These are phyloP conservation scores for Marasmarcha lunaedactyla DNA, from an alignment of 2,888 invertebrate genomes.

Conservation along the genomic window DNA sequence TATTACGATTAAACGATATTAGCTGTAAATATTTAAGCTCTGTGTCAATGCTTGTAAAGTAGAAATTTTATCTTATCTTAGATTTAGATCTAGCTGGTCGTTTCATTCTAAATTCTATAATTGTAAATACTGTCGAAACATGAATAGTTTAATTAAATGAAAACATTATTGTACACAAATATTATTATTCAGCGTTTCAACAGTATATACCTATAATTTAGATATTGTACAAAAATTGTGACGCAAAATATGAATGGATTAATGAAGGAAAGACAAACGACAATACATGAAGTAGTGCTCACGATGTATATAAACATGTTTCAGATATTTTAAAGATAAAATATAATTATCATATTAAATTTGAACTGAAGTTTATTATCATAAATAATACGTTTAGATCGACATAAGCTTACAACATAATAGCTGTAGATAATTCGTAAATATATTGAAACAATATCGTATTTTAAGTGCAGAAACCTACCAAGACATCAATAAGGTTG, in stretches of 20 bases:
- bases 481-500: too few species aligned
- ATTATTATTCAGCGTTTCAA: too few species aligned
- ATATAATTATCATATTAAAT: conserved; percentile 22
- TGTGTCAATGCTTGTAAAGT: not conserved
- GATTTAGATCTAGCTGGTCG: conserved; percentile 1
- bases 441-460: too few species aligned
- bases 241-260: too few species aligned
- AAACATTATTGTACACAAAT: too few species aligned
- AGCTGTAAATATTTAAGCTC: conserved; percentile 1
- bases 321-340: conserved; percentile 25
- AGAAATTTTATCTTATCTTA: conserved; percentile 4
- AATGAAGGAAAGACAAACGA: conserved; percentile 39
- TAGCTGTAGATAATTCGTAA: too few species aligned
- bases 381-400: not conserved
- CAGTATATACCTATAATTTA: too few species aligned
- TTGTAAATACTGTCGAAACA: conserved; percentile 2
- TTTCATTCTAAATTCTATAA: not conserved
- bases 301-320: conserved; percentile 41
- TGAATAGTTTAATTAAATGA: not conserved
- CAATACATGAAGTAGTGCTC: conserved; percentile 54
- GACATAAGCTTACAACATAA: too few species aligned
- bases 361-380: conserved; percentile 29
- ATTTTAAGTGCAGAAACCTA: too few species aligned
- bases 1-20: too few species aligned
- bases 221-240: too few species aligned